Base-by-base conservation (phyloP, 2,888 invertebrate genomes). In the Parelbella ahira region DNA sequence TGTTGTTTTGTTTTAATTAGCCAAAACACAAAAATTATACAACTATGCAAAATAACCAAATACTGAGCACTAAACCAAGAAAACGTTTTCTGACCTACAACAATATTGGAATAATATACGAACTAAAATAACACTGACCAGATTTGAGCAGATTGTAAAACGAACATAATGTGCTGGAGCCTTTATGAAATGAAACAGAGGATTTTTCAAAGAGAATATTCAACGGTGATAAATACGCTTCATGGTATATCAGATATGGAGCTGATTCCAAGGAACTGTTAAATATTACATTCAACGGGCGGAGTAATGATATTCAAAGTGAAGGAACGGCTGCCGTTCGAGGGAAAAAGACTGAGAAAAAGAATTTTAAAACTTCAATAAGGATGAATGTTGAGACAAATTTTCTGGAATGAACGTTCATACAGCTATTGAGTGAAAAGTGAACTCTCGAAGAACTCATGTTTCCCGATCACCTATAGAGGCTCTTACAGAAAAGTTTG, bases 381-480 rank as follows among this genome's bases (percentile, higher is more conserved):
- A 5, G 34, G 28, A 34, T 11, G 33, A 27, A 42, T 34, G 27
- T 28, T 28, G 41, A 28, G 42, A 42, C 42, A 42, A 42, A 42
- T 42, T 42, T 42, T 34, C 28, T 42, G 34, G 33, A 42, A 42
- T 28, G 21, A 41, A 42, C 42, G 42, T 28, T 42, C 42, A 28
- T 42, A 25, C 21, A 12, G 34, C 42, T 42, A 42, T 21, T 42
- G 34, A 42, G 42, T 42, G 34, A 33, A 41, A 39, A 41, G 41
- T 11, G 33, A 34, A 42, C 34, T 42, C 34, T 21, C 23, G 25
- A 21, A 21, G 12, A 34, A 28, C 41, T 41, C 41, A 21, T 33
- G 33, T 41, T 41, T 34, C 15, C 41, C 41, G 41, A 41, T 41
- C 41, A 41, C 41, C 41, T 34, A 41, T 41, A 34, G 33, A 27